Evolutionary conservation across 2,888 invertebrate species (phyloP), one percentile per base, ranked within the genome.

Genomic region (Hedychridium roseum): DNA sequence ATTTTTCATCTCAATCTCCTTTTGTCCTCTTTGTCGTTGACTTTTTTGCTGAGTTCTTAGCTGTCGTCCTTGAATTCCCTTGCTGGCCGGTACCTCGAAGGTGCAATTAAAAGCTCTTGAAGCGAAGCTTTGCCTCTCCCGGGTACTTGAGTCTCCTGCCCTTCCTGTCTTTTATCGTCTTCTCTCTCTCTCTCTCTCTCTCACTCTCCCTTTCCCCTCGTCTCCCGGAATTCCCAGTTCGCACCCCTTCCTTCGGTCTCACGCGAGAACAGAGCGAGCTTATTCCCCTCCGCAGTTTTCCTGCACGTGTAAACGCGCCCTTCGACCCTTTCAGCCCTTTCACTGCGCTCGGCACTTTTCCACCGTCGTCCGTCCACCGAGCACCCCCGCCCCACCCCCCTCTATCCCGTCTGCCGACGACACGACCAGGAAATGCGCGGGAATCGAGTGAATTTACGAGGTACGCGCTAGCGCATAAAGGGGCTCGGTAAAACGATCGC

Each of bases 181-280:
- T 20, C 20, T 43, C 7, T 15, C 17, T 18, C 2, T 15, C 9
- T 14, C 12, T 7, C 27, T 14, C 28, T 34, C 35, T 43, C 43
- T 43, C 43, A 43, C 34, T 34, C 32, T 14, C n/a, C 46, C 34
- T 34, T 34, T 44, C 43, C 34, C 46, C 43, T 43, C 20, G 43
- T 23, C 12, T 11, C 43, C 32, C 14, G 31, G 39, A 32, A 17
- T 40, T 43, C 18, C 31, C 21, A 14, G 39, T 42, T 31, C 15
- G 14, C 15, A 15, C n/a, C 9, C 14, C 31, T 31, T 12, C 9
- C 2, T 31, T 31, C 16, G n/a, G 23, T 32, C 43, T 28, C 17
- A 43, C 43, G 47, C 30, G 48, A 37, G 44, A 48, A 44, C 31
- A 20, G 28, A 34, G 16, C 32, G 27, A 15, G 44, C 44, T 48